Percentiles rank a stretch among this genome's conserved stretches.
phyloP scores from a whole-genome alignment of 23 tunicate genomes.

The Styela clava region DNA sequence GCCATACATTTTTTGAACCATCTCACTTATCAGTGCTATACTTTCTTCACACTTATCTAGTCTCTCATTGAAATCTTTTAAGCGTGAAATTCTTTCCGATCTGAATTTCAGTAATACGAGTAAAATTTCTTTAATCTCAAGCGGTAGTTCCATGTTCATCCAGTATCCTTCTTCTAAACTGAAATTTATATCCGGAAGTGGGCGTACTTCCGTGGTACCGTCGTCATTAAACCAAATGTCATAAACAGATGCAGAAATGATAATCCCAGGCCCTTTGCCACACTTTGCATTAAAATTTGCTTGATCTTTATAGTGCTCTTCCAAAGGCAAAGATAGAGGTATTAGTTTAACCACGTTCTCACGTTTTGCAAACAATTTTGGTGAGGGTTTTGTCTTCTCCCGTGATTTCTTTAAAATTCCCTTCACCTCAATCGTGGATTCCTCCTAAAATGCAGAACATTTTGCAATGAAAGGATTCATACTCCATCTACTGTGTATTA shows the following conservation, averaged over 20 bases:
- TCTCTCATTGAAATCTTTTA: neutral
- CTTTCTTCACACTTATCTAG: neutral
- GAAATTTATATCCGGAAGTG: slow-evolving; percentile 21
- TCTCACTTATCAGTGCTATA: neutral
- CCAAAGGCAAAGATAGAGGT: neutral
- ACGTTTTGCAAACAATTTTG: neutral
- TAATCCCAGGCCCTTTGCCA: neutral
- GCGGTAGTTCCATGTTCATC: slow-evolving; percentile 38
- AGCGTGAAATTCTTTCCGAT: neutral
- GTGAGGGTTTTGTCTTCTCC: neutral
- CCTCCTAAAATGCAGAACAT: too few relatives aligned
- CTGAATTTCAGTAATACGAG: slow-evolving; percentile 1
- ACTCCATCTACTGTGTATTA: too few relatives aligned
- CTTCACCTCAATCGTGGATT: too few relatives aligned
- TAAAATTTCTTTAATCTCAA: slow-evolving; percentile 23
- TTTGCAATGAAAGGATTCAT: too few relatives aligned
- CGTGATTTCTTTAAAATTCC: neutral
- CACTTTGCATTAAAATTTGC: neutral
- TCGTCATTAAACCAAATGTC: neutral
- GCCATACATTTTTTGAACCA: slow-evolving; percentile 4
- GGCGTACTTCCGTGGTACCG: slow-evolving; percentile 5
- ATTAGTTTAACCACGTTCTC: neutral
- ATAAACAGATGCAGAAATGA: slow-evolving; percentile 11
- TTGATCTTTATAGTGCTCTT: neutral
- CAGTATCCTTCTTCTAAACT: slow-evolving; percentile 45